These are phyloP conservation scores for Drosophila neocordata DNA, from an alignment of 1,140 invertebrate genomes.

Conservation along the genomic window DNA sequence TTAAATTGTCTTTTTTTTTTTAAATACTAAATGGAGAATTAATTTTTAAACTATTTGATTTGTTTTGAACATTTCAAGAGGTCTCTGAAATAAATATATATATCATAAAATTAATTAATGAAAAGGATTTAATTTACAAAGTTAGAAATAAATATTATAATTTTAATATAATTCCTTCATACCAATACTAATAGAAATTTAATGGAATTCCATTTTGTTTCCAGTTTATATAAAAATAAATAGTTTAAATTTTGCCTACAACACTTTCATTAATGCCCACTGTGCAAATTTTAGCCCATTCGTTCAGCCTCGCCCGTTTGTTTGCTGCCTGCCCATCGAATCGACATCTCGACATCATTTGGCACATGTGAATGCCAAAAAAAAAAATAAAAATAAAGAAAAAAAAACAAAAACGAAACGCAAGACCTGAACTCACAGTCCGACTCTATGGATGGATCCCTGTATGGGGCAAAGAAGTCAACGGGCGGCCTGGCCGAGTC, in stretches of 20 bases:
- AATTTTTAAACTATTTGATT: no score
- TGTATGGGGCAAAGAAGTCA: slow-evolving; percentile 68
- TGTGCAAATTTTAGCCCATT: slow-evolving; percentile 6
- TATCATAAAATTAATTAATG: no score
- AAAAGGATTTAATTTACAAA: no score
- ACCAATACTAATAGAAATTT: no score
- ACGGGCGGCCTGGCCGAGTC: slow-evolving; percentile 55
- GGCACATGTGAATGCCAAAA: slow-evolving; percentile 67
- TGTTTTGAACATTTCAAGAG: no score
- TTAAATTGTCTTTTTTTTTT: no score
- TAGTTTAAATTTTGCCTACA: no score
- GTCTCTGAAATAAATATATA: neutral
- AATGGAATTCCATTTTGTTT: no score
- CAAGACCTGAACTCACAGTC: slow-evolving; percentile 11
- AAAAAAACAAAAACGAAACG: slow-evolving; percentile 1
- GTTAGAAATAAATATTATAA: no score
- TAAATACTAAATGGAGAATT: no score
- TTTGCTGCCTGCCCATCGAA: slow-evolving; percentile 50
- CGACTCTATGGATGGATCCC: slow-evolving; percentile 23
- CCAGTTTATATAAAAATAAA: no score
- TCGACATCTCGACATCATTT: slow-evolving; percentile 58
- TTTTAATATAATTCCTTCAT: no score
- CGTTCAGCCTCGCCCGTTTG: slow-evolving; percentile 32
- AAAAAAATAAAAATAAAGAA: slow-evolving; percentile 20
- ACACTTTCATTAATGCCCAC: neutral